Conservation (phyloP, 2,797 vertebrate genomes). For the Hyperoplus lanceolatus region DNA sequence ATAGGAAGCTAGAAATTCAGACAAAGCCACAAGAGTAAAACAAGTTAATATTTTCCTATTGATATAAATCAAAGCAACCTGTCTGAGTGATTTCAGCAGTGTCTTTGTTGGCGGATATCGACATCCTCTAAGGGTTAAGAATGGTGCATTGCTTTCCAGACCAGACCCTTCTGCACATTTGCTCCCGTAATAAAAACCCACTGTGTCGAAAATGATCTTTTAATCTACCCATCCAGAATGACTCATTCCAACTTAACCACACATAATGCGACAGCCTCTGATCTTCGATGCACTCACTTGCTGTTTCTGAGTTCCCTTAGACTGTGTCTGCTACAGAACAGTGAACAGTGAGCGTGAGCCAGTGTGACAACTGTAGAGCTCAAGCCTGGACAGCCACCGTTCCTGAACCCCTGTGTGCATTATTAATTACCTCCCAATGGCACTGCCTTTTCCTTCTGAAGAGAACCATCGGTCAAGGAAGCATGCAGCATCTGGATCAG, state of each 20-base stretch:
- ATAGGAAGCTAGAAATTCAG: slow-evolving; percentile 25
- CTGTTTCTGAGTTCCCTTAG: slow-evolving; percentile 36
- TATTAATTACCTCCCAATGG: slow-evolving; percentile 66
- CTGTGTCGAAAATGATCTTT: slow-evolving; percentile 70
- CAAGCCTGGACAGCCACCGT: slow-evolving; percentile 44
- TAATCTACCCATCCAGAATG: slow-evolving; percentile 65
- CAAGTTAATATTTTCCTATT: slow-evolving; percentile 60
- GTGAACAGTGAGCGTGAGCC: slow-evolving; percentile 52
- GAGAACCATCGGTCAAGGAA: slow-evolving; percentile 72
- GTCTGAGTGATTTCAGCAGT: slow-evolving; percentile 52
- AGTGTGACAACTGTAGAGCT: slow-evolving; percentile 65
- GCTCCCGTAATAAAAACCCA: slow-evolving; percentile 52
- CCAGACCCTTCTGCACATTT: slow-evolving; percentile 43
- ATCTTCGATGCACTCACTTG: slow-evolving; percentile 49
- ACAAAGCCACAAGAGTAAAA: slow-evolving; percentile 24
- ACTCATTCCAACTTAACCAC: slow-evolving; percentile 57
- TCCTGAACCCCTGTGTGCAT: slow-evolving; percentile 53
- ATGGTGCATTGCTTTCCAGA: slow-evolving; percentile 38
- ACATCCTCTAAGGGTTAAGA: slow-evolving; percentile 42
- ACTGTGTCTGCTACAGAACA: slow-evolving; percentile 28
- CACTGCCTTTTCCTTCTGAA: slow-evolving; percentile 45
- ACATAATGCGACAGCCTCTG: slow-evolving; percentile 56
- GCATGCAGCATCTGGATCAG: slow-evolving; percentile 39
- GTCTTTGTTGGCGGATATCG: slow-evolving; percentile 51
- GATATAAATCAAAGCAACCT: slow-evolving; percentile 73